Evolutionary conservation across 92 coral and sea anemone species (phyloP), one percentile per base, ranked within the genome.

Genomic region (Phymanthus crucifer): DNA sequence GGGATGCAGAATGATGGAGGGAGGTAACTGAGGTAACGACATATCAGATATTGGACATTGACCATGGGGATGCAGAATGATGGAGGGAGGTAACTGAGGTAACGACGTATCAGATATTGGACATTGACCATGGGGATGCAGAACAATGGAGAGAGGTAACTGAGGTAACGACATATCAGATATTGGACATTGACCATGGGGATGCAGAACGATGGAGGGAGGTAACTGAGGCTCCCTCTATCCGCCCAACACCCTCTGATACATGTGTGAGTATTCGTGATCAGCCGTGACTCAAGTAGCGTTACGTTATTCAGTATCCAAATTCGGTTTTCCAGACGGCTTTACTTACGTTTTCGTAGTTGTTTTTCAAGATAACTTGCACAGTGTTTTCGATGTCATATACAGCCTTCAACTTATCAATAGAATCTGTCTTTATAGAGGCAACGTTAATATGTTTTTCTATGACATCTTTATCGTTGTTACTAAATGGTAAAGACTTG

Each of bases 381-480:
- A 82, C 87, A 68, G 95, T 93, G 66, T 76, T 87, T 18, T 88
- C 84, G 27, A 95, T 75, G 46, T 95, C 97, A 72, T 95, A 95
- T 72, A 90, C 85, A 43, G 86, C 89, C 16, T 66, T 56, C n/a
- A 90, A 56, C 21, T 77, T 71, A 40, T 77, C 87, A 29, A 75
- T 57, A 10, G 74, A 66, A 45, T 29, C 26, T 37, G 84, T 40
- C 43, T 71, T 74, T 40, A 76, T 56, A 45, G 84, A 78, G 32
- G 87, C n/a, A 23, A 87, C 74, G 66, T 77, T 56, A 32, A 92
- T 33, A 47, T 77, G 87, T 71, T 88, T 88, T 46, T 92, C 97
- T 48, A 92, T 92, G 34, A 87, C 86, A 31, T 89, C 90, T 79
- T 54, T 87, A 47, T 92, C 97, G 18, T 75, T 76, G 45, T 77